Conservation (phyloP, 2,888 invertebrate species). For the Cloeon dipterum region DNA sequence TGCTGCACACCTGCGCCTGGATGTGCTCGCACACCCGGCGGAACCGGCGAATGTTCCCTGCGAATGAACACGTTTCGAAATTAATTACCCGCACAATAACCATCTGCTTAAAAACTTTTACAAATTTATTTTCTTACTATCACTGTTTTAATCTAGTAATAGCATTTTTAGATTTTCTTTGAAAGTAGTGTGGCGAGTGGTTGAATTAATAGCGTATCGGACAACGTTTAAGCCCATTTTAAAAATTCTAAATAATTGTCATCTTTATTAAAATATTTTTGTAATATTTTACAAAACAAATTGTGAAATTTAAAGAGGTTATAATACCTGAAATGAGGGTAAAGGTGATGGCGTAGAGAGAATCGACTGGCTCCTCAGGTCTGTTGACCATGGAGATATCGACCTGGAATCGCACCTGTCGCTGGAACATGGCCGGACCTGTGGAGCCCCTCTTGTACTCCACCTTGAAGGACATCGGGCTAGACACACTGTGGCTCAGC, state of each 20-base stretch:
- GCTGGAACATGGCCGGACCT: constrained; percentile 87
- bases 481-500: constrained; percentile 90
- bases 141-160: too few species aligned
- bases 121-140: too few species aligned
- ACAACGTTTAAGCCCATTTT: too few species aligned
- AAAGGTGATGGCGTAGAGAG: constrained; percentile 80
- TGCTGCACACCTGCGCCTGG: constrained; percentile 52
- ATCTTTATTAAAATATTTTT: too few species aligned
- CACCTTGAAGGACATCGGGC: constrained; percentile 92
- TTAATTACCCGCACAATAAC: too few species aligned
- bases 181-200: too few species aligned
- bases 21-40: constrained; percentile 91
- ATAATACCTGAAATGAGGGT: constrained; percentile 65
- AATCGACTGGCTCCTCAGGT: constrained; percentile 24
- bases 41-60: constrained; percentile 86
- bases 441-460: constrained; percentile 90
- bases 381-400: constrained; percentile 22
- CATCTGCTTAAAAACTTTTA: too few species aligned
- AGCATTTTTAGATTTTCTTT: too few species aligned
- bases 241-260: too few species aligned
- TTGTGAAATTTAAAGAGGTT: neutral
- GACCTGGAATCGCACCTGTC: constrained; percentile 82
- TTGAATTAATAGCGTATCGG: too few species aligned
- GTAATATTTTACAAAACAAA: too few species aligned
- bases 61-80: too few species aligned